These are phyloP conservation scores for Plodia interpunctella DNA, from an alignment of 1,140 invertebrate genomes.

Conservation along the genomic window DNA sequence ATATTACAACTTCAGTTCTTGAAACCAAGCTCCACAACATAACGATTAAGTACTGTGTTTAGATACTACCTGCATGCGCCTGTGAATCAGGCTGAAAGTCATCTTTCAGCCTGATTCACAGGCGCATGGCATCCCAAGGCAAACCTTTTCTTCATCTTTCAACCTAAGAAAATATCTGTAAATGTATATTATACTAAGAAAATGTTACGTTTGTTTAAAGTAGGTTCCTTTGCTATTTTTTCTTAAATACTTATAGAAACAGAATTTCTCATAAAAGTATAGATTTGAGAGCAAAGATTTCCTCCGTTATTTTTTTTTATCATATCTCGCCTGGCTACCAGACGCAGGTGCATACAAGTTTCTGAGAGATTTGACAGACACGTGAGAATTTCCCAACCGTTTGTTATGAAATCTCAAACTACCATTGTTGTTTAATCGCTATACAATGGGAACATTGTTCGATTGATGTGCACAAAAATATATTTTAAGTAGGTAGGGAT, in stretches of 20 bases:
- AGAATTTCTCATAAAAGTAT: slow-evolving; percentile 12
- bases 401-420: slow-evolving; percentile 59
- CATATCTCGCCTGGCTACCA: background rate
- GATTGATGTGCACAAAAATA: slow-evolving; percentile 31
- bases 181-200: no score
- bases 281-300: slow-evolving; percentile 5
- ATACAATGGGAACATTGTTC: slow-evolving; percentile 53
- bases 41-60: no score
- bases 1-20: no score
- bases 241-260: background rate
- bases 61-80: no score
- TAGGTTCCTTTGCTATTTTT: no score
- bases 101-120: no score
- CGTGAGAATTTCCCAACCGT: slow-evolving; percentile 55
- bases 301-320: background rate
- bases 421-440: slow-evolving; percentile 51
- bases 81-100: no score
- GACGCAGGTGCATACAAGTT: background rate
- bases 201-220: no score
- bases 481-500: slow-evolving; percentile 8
- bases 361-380: slow-evolving; percentile 28
- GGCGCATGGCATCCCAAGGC: no score
- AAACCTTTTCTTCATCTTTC: no score
- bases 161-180: no score
- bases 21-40: no score